Evolutionary conservation across 2,888 invertebrate genomes (phyloP).

Genomic region (Eulithis prunata): DNA sequence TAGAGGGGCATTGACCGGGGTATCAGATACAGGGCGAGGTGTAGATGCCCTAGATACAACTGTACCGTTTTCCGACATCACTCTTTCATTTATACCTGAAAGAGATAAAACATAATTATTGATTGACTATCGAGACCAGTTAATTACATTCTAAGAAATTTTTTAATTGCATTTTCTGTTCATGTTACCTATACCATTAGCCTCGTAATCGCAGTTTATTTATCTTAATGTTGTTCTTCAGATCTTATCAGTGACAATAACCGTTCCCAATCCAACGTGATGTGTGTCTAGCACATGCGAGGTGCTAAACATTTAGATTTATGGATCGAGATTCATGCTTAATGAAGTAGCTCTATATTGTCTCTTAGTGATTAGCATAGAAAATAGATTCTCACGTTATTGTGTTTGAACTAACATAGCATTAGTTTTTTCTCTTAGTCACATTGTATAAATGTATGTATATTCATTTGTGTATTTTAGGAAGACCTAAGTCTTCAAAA

Average conservation of each 20-base stretch:
- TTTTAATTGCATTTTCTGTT: slow-evolving; percentile 30
- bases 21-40: slow-evolving; percentile 79
- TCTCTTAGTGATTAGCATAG: slow-evolving; percentile 62
- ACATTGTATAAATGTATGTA: slow-evolving; percentile 18
- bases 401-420: slow-evolving; percentile 50
- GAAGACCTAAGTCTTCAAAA: slow-evolving; percentile 34
- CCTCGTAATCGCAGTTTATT: slow-evolving; percentile 45
- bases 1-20: slow-evolving; percentile 72
- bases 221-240: slow-evolving; percentile 65
- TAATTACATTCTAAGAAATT: slow-evolving; percentile 20
- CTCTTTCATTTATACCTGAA: slow-evolving; percentile 69
- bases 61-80: slow-evolving; percentile 79
- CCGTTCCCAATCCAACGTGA: slow-evolving; percentile 34
- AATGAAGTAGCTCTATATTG: slow-evolving; percentile 75
- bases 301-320: slow-evolving; percentile 73
- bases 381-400: slow-evolving; percentile 58
- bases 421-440: slow-evolving; percentile 45
- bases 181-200: slow-evolving; percentile 40
- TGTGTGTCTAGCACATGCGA: slow-evolving; percentile 35
- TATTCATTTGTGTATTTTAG: slow-evolving; percentile 29
- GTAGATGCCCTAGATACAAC: slow-evolving; percentile 78
- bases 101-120: slow-evolving; percentile 46
- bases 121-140: slow-evolving; percentile 1
- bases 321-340: slow-evolving; percentile 78
- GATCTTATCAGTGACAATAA: slow-evolving; percentile 51